A percentile compares a stretch with the other conserved stretches of the same genome.
Evolutionary conservation across 2,797 vertebrate species (phyloP).

Genomic region (Ctenochaetus hawaiiensis): DNA sequence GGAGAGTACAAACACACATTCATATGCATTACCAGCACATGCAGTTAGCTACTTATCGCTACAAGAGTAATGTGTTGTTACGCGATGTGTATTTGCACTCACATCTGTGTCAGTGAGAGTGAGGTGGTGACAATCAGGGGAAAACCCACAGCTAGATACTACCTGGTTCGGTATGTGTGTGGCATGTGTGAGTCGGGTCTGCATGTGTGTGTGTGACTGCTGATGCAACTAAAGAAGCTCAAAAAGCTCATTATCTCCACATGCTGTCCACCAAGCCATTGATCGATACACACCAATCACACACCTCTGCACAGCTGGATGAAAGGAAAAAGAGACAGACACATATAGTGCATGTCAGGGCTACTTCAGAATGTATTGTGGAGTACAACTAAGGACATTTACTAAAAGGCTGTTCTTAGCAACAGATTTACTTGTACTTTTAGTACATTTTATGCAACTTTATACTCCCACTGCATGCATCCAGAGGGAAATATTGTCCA

Average conservation of each 20-base stretch:
- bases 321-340: slow-evolving; percentile 12
- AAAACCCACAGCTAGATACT: slow-evolving; percentile 38
- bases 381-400: too few species aligned
- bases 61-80: slow-evolving; percentile 34
- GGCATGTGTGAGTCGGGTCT: slow-evolving; percentile 27
- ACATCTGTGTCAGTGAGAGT: slow-evolving; percentile 57
- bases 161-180: slow-evolving; percentile 10
- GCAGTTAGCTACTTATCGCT: slow-evolving; percentile 33
- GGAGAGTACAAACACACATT: slow-evolving; percentile 52
- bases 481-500: too few species aligned
- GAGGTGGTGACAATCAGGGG: slow-evolving; percentile 40
- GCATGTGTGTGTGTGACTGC: slow-evolving; percentile 22
- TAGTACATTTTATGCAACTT: too few species aligned
- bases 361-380: not conserved
- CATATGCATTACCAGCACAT: slow-evolving; percentile 37
- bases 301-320: slow-evolving; percentile 50
- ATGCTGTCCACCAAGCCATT: slow-evolving; percentile 63
- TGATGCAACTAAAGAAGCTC: slow-evolving; percentile 64
- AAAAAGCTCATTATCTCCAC: slow-evolving; percentile 76
- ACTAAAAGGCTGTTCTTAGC: too few species aligned
- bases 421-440: too few species aligned
- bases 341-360: not conserved
- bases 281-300: slow-evolving; percentile 74
- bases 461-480: too few species aligned
- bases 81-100: slow-evolving; percentile 37